phyloP scores from a whole-genome alignment of 2,888 invertebrate species.

The Rhimphoctona megacephalus region DNA sequence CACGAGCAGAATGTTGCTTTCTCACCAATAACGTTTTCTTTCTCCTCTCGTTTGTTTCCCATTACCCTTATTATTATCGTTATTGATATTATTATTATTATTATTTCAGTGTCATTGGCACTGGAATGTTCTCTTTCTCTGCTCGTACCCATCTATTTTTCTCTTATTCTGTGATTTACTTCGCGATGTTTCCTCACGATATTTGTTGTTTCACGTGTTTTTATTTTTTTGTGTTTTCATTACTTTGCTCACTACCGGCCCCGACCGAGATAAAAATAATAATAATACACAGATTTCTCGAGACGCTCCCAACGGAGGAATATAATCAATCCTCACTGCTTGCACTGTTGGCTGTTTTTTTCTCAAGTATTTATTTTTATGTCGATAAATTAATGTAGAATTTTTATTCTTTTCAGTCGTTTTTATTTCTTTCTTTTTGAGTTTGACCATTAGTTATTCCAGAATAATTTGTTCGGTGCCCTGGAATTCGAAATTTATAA shows the following conservation, averaged over 20 bases:
- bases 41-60: conserved; percentile 26
- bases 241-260: background rate
- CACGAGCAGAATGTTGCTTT: conserved; percentile 35
- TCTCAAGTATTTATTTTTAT: background rate
- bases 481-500: conserved; percentile 52
- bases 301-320: background rate
- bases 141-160: conserved; percentile 16
- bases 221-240: background rate
- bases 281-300: background rate
- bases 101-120: conserved; percentile 68
- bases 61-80: conserved; percentile 29
- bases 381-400: background rate
- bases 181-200: conserved; percentile 11
- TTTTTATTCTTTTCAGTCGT: background rate
- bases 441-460: conserved; percentile 33
- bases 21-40: conserved; percentile 41
- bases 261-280: background rate
- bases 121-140: conserved; percentile 45
- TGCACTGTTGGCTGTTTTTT: conserved; percentile 17
- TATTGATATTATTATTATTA: conserved; percentile 42
- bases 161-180: conserved; percentile 9
- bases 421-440: background rate
- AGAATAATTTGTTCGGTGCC: conserved; percentile 55
- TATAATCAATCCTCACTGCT: background rate
- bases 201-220: conserved; percentile 20